Base-by-base conservation (phyloP, 64 coral and sea anemone species). In the Acropora yongei region DNA sequence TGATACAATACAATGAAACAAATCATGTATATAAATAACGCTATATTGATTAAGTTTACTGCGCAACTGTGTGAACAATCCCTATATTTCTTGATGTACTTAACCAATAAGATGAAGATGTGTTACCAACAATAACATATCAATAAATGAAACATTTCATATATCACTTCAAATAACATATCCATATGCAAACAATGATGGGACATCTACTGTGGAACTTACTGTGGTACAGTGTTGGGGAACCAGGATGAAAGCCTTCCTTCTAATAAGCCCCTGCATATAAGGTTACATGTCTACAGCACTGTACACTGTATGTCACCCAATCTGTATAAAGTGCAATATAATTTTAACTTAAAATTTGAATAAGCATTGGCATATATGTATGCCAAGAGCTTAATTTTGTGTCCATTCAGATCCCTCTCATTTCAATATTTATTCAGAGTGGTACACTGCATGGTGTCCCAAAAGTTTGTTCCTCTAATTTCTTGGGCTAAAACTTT, bases 171-270 rank as follows among this genome's bases (percentile, higher is more conserved):
- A 30, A 74, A 40, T 41, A 42, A 74, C 72, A 74, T 74, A 74
- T 40, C 72, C 41, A 74, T 74, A 74, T 74, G 72, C 72, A 74
- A n/a, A 74, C 72, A 41, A 74, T 74, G 72, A 74, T 40, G 20
- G 2, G 72, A 74, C 40, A 74, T n/a, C 72, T 74, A 74, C 20
- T 74, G 72, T 74, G 72, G 3, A 74, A 43, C 6, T 40, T 74
- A 42, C 72, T 74, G 72, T 74, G 72, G 19, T 74, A 74, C 72
- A 74, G 72, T 53, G 50, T 53, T 6, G 0, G 50, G 50, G 50
- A 53, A 53, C 67, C 67, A 71, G 67, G 67, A 71, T 71, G 67
- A 71, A 71, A 71, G 67, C 67, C 67, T 71, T 71, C 6, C 67
- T 71, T 71, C 67, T 71, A 71, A 71, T 71, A 71, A 16, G 67